Evolutionary conservation across 2,113 vertebrate genomes (phyloP).

Genomic region (Mesitornis unicolor): DNA sequence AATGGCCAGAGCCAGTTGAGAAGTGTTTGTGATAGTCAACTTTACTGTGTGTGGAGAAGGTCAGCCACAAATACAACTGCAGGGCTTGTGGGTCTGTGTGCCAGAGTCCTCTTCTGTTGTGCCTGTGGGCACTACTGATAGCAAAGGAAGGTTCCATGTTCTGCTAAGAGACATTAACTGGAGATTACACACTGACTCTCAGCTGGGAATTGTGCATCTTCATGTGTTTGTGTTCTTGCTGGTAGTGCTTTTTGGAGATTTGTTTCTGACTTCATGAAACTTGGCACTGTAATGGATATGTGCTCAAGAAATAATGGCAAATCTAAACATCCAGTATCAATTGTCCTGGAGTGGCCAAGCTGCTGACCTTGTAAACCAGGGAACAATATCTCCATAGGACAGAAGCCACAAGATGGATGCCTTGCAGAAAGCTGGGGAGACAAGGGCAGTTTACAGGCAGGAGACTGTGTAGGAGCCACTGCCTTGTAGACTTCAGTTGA

Average conservation of each 20-base stretch:
- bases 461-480: neutral
- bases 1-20: neutral
- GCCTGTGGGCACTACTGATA: neutral
- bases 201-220: neutral
- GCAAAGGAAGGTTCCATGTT: neutral
- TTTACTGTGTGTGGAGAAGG: neutral
- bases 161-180: neutral
- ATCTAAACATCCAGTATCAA: neutral
- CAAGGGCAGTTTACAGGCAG: neutral
- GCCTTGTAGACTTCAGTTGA: neutral
- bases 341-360: neutral
- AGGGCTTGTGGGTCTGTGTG: neutral
- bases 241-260: neutral
- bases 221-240: neutral
- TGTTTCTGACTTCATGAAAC: neutral
- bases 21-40: neutral
- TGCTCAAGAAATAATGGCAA: neutral
- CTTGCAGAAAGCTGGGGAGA: neutral
- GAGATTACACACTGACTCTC: neutral
- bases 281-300: fast-evolving
- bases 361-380: neutral
- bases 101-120: neutral
- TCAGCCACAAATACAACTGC: neutral
- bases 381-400: neutral
- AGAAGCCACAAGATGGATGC: neutral